Base-by-base conservation (phyloP, 2,113 vertebrate species). In the Dolichotis patagonum region DNA sequence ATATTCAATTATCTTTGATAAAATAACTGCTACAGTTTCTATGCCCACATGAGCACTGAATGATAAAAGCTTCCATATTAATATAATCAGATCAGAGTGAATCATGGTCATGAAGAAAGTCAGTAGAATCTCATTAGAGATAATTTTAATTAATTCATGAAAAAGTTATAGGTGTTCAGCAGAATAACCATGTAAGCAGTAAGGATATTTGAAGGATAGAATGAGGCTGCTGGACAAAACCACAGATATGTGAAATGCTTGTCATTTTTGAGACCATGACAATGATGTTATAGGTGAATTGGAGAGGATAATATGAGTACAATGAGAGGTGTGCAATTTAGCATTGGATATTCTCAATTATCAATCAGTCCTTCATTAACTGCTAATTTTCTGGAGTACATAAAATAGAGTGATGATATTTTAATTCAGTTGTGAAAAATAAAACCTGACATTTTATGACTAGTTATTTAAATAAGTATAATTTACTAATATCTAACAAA, bases 1-100 rank as follows among this genome's bases (percentile, higher is more conserved):
- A 10, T 73, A 35, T 91, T 88, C 67, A 62, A 71, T 90, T 52
- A 82, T 41, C 19, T 81, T 97, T 78, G 32, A 9, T 93, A 62
- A 62, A 71, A 22, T 78, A 65, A 75, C 1, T 67, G 2, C n/a
- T 87, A 11, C 28, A 7, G 0, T 88, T 52, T 30, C 19, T 90
- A 3, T 85, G 3, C 19, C 3, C 62, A 58, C 32, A 32, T 84
- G 65, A 95, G 49, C 20, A 88, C 32, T 78, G 65, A 87, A 73
- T 83, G 62, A 84, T 67, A 35, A 0, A 84, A 83, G 3, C 2
- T 60, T 2, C 9, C 60, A 7, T 43, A n/a, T 13, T 78, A 62
- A 26, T 46, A 54, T 38, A 5, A 35, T 49, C 10, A 81, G 10
- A 8, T 3, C n/a, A 49, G 24, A 82, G 9, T 16, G 46, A 87